Base-by-base conservation (phyloP, 2,113 vertebrate species). In the Sakesphorus luctuosus region DNA sequence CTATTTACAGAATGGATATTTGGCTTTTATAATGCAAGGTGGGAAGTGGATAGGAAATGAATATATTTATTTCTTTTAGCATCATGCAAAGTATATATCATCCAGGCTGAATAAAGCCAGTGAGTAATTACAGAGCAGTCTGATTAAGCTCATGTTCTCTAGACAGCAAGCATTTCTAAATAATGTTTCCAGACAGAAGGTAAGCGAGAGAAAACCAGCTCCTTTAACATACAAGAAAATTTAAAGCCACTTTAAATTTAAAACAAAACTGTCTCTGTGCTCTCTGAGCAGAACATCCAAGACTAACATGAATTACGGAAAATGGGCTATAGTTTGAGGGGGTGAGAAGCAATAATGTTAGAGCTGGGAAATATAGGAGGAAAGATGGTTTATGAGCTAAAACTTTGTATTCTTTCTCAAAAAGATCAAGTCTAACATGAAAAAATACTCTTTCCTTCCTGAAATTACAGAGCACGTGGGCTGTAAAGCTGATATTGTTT, bases 1-100 rank as follows among this genome's bases (percentile, higher is more conserved):
- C 96, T 97, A 98, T 97, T 97, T 98, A 97, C 96, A 92, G 95
- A 98, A 97, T 97, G 92, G 96, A 95, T 97, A 97, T 97, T 97
- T 97, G 89, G 96, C 94, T 98, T 98, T 98, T 97, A 97, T 98
- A 98, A 98, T 97, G 94, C 96, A 97, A 96, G 96, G 83, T 97
- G 96, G 89, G 74, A 97, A 96, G 89, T 82, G 93, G 85, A 92
- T 89, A 96, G 93, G 87, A 97, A 97, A 97, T 97, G 91, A 98
- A 97, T 96, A 96, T 93, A 94, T 89, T 98, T 97, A 97, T 96
- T 98, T 98, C 90, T 96, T 96, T 96, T 56, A 44, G 74, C 90
- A 90, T 73, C 62, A 19, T 84, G 68, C 77, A 93, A 97, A 78
- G 85, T 94, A 78, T 95, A 91, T 94, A 95, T 96, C 92, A 97